These are phyloP conservation scores for Ashinkailepas kermadecensis DNA, from an alignment of 2,888 invertebrate species.

Conservation along the genomic window DNA sequence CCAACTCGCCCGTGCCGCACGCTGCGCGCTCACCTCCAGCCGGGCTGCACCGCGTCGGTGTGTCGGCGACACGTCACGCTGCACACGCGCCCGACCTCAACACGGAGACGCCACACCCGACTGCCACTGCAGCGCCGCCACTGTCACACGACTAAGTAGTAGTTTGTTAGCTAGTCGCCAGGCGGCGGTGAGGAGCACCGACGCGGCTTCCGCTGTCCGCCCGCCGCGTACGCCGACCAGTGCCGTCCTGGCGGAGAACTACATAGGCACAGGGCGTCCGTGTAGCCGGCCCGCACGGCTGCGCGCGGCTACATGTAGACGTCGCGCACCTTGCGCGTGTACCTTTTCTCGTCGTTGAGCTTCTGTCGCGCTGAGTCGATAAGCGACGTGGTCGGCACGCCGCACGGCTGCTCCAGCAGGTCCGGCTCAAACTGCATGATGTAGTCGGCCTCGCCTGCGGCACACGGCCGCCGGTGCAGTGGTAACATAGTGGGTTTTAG, in stretches of 20 bases:
- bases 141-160: too few relatives aligned
- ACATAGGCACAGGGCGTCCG: background rate
- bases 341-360: constrained; percentile 55
- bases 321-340: constrained; percentile 21
- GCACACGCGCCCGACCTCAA: too few relatives aligned
- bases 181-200: too few relatives aligned
- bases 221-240: background rate
- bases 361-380: constrained; percentile 59
- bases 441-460: constrained; percentile 64
- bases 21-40: too few relatives aligned
- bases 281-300: background rate
- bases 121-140: too few relatives aligned
- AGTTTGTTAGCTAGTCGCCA: too few relatives aligned
- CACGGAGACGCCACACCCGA: too few relatives aligned
- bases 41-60: too few relatives aligned
- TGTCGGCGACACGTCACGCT: too few relatives aligned
- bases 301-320: background rate
- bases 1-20: too few relatives aligned
- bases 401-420: constrained; percentile 61
- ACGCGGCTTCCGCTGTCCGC: too few relatives aligned
- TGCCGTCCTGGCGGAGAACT: background rate
- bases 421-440: constrained; percentile 66
- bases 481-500: too few relatives aligned
- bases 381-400: constrained; percentile 63
- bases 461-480: background rate